Evolutionary conservation across 1,140 invertebrate species (phyloP).

Genomic region (Eurosta solidaginis): DNA sequence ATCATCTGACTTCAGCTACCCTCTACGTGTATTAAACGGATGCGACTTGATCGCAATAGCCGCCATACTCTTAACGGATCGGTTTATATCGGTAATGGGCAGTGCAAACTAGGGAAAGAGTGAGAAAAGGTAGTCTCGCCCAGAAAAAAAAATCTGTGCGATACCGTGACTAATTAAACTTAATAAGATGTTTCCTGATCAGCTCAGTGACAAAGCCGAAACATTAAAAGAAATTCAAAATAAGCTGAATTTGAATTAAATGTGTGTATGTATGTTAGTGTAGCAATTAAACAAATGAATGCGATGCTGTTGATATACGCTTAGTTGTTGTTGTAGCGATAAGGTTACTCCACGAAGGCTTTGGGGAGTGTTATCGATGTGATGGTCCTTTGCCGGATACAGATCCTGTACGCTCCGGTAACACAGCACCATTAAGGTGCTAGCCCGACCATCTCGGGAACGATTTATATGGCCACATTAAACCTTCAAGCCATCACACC

Average conservation of each 20-base stretch:
- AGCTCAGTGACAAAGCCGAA: constrained; percentile 41
- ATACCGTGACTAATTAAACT: constrained; percentile 51
- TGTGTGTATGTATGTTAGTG: too few species aligned
- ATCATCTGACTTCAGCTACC: background rate
- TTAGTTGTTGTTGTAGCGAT: too few species aligned
- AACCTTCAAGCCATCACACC: too few species aligned
- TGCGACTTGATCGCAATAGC: constrained; percentile 2
- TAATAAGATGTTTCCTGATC: constrained; percentile 53
- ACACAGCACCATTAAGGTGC: too few species aligned
- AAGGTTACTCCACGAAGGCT: too few species aligned
- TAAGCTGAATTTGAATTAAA: background rate
- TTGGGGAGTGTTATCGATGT: too few species aligned
- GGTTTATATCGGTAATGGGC: background rate
- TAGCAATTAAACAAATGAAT: too few species aligned
- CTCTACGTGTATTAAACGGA: background rate
- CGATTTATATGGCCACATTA: too few species aligned
- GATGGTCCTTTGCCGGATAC: too few species aligned
- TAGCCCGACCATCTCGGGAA: too few species aligned
- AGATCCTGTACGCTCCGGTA: too few species aligned
- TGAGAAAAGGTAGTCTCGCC: constrained; percentile 3
- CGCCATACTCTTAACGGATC: background rate
- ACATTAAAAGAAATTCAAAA: constrained; percentile 38
- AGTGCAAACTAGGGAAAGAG: constrained; percentile 20
- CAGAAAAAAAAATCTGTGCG: background rate
- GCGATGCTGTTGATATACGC: too few species aligned